Evolutionary conservation across 2,113 vertebrate species (phyloP), one percentile per base, ranked within the genome.

Genomic region (Paramormyrops kingsleyae): DNA sequence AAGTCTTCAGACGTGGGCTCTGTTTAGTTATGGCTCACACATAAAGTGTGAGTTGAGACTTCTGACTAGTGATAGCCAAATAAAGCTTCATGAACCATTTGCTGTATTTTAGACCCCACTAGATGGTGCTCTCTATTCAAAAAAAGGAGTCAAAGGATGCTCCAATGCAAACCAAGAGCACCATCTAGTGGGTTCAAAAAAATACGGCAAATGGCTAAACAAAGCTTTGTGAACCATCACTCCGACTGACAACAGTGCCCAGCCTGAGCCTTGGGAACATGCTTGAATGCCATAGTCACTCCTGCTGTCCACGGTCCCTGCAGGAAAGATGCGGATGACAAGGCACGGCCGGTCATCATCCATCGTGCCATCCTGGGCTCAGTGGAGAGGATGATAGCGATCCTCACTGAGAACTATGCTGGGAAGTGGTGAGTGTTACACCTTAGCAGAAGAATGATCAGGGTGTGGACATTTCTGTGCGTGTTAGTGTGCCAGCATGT

Each of bases 321-420:
- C 92, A 99, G 98, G 90, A 99, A 97, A 90, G 97, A 99, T 52
- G 97, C 97, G 0, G 96, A 98, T 66, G 98, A 98, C 92, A 97
- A 95, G 93, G 96, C 91, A 46, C 96, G 96, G 24, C 98, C 98
- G 0, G 97, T 99, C 91, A 99, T 99, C 94, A 98, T 99, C 94
- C 98, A 99, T 80, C 96, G 97, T 39, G 98, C 98, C 88, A 94
- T 99, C 92, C 39, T 99, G 94, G 98, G 98, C 52, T 99, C 98
- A 0, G 96, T 99, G 92, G 98, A 99, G 94, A 96, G 98, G 91
- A 99, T 99, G 98, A 97, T 98, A 84, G 98, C 98, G 90, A 98
- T 99, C 91, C 96, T 99, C 77, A 97, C 97, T 0, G 98, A 99
- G 94, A 97, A 98, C 94, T 99, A 97, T 21, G 97, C 96, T 21